Evolutionary conservation across 2,113 vertebrate species (phyloP), one percentile per base, ranked within the genome.

Genomic region (Columba janthina): DNA sequence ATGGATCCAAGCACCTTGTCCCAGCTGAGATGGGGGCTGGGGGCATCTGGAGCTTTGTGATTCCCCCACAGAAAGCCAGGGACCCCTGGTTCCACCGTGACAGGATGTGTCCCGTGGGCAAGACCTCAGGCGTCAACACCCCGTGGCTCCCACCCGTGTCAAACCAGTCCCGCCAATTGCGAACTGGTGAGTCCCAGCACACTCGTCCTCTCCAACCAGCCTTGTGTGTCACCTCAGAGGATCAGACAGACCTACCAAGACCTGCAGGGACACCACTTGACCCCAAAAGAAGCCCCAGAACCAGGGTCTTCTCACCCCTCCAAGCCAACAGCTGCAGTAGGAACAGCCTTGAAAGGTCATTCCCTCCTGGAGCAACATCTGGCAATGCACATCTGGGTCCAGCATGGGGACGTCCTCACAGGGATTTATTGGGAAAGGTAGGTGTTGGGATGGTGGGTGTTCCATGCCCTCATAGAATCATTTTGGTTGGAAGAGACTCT

Each of bases 111-210:
- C 15, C 32, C 11, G 7, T 0, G 15, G 44, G 57, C 22, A 54
- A n/a, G 48, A 85, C 14, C 76, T 83, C 72, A 51, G 72, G 15
- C 34, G 53, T 10, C 29, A 36, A 72, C 0, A 16, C 9, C 11
- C 29, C 0, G 0, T 16, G 21, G 40, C 53, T 85, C 42, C 11
- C 42, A 84, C 5, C 12, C 0, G 0, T 4, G 36, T 34, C 62
- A 36, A 28, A 25, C 13, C 5, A 7, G 31, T 62, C 21, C 25
- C 29, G 87, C 57, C 34, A 46, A 57, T 6, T 4, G 28, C 16
- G 10, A 74, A 62, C 26, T 3, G 3, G 18, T 20, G 58, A 76
- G 32, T 22, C 53, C 48, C 36, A 72, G 46, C 62, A 67, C 0
- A 3, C 34, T 21, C 22, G 50, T 38, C 56, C 34, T 32, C 64